Percentiles rank a stretch among this genome's conserved stretches.
Evolutionary conservation across 1,140 invertebrate species (phyloP).

Genomic region (Octopus bimaculoides): DNA sequence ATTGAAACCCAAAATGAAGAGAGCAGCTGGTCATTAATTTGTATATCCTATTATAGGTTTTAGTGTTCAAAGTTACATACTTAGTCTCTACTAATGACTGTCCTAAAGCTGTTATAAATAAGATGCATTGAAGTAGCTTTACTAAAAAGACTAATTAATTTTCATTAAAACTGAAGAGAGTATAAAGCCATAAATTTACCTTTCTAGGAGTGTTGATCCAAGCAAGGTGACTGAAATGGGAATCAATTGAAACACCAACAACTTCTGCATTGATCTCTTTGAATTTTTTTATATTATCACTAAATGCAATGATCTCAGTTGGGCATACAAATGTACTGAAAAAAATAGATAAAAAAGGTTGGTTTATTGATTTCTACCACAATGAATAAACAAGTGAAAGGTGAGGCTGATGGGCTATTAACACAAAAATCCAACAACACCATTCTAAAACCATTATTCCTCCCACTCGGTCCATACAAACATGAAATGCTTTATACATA

Average conservation of each 20-base stretch:
- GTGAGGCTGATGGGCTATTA: not conserved
- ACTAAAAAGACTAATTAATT: not conserved
- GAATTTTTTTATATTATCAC: conserved; percentile 85
- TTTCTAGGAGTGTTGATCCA: conserved; percentile 69
- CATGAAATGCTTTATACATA: too few relatives aligned
- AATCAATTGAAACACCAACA: conserved; percentile 80
- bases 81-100: too few relatives aligned
- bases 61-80: too few relatives aligned
- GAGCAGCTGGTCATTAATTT: too few relatives aligned
- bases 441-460: too few relatives aligned
- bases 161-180: too few relatives aligned
- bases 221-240: conserved; percentile 82
- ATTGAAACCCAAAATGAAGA: too few relatives aligned
- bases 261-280: conserved; percentile 79
- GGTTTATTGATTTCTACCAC: too few relatives aligned
- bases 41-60: too few relatives aligned
- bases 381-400: not conserved
- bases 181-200: conserved; percentile 27
- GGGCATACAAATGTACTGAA: conserved; percentile 91
- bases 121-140: not conserved
- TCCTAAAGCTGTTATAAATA: not conserved
- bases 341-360: not conserved
- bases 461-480: too few relatives aligned
- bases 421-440: too few relatives aligned
- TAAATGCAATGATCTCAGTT: conserved; percentile 96